phyloP scores from a whole-genome alignment of 2,888 invertebrate genomes.

The Caenorhabditis parvicauda region DNA sequence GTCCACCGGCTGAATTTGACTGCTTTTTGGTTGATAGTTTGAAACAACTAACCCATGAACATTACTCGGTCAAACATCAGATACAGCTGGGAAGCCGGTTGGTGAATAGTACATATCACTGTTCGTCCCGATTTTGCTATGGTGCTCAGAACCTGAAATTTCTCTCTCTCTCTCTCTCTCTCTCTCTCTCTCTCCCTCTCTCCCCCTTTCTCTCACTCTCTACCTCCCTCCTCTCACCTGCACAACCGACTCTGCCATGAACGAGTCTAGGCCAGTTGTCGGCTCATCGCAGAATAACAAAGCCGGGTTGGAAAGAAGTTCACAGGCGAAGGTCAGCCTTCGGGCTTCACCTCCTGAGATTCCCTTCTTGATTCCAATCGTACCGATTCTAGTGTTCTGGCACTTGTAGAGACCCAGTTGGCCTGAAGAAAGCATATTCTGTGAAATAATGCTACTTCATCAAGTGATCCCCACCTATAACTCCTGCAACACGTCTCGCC shows the following conservation, averaged over 20 bases:
- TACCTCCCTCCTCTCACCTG: no score
- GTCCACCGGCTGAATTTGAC: slow-evolving; percentile 73
- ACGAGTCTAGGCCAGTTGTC: slow-evolving; percentile 84
- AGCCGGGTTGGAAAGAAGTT: slow-evolving; percentile 80
- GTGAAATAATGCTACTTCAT: neutral
- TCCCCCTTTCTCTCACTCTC: no score
- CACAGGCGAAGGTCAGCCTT: slow-evolving; percentile 82
- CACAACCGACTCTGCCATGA: slow-evolving; percentile 85
- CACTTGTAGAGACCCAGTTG: slow-evolving; percentile 86
- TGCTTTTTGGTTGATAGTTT: no score
- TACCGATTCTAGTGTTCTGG: slow-evolving; percentile 84
- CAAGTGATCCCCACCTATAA: no score
- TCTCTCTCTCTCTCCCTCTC: no score
- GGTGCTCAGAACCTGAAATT: slow-evolving; percentile 68
- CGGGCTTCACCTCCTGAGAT: slow-evolving; percentile 74
- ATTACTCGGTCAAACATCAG: slow-evolving; percentile 62
- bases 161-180: no score
- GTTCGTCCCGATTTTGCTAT: slow-evolving; percentile 54
- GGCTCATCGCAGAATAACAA: slow-evolving; percentile 96
- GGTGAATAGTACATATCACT: slow-evolving; percentile 62
- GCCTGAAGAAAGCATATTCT: slow-evolving; percentile 76
- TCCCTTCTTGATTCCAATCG: slow-evolving; percentile 74
- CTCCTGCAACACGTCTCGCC: slow-evolving; percentile 30
- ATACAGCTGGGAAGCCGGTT: slow-evolving; percentile 60
- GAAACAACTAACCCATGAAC: slow-evolving; percentile 78